Percentiles rank a stretch among this genome's conserved stretches.
Evolutionary conservation across 92 coral and sea anemone species (phyloP).

Genomic region (Zoanthus gigantus): DNA sequence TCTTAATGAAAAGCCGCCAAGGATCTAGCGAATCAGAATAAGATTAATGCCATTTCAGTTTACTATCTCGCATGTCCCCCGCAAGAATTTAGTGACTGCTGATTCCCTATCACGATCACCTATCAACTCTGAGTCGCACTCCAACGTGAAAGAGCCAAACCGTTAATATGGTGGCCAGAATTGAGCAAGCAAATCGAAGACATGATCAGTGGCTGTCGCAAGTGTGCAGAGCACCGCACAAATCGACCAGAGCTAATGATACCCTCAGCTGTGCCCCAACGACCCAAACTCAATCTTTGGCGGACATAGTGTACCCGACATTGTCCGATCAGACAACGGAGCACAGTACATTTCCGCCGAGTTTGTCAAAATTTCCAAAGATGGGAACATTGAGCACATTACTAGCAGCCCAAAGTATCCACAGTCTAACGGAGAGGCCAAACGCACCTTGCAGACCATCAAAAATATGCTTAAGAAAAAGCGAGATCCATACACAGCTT

Average conservation of each 20-base stretch:
- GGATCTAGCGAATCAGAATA: slow-evolving; percentile 39
- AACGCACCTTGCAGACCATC: no score
- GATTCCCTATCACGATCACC: slow-evolving; percentile 58
- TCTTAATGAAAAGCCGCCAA: slow-evolving; percentile 51
- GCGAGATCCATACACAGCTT: no score
- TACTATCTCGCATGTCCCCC: slow-evolving; percentile 53
- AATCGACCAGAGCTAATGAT: slow-evolving; percentile 60
- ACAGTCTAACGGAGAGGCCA: no score
- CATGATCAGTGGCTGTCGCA: slow-evolving; percentile 16
- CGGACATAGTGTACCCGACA: slow-evolving; percentile 34
- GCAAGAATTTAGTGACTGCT: slow-evolving; percentile 42
- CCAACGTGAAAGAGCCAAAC: slow-evolving; percentile 24
- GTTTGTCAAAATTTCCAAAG: no score
- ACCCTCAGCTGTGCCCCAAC: slow-evolving; percentile 63
- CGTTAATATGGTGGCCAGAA: slow-evolving; percentile 66
- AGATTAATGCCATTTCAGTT: slow-evolving; percentile 38
- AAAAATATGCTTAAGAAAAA: no score
- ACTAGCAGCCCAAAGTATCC: not conserved
- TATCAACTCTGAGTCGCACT: not conserved
- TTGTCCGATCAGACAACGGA: slow-evolving; percentile 38
- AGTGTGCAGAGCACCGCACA: slow-evolving; percentile 1
- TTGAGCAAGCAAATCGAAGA: slow-evolving; percentile 43
- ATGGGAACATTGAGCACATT: no score
- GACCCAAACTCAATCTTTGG: slow-evolving; percentile 64
- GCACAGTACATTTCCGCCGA: no score